Evolutionary conservation across 2,113 vertebrate species (phyloP), one percentile per base, ranked within the genome.

Genomic region (Paramormyrops kingsleyae): DNA sequence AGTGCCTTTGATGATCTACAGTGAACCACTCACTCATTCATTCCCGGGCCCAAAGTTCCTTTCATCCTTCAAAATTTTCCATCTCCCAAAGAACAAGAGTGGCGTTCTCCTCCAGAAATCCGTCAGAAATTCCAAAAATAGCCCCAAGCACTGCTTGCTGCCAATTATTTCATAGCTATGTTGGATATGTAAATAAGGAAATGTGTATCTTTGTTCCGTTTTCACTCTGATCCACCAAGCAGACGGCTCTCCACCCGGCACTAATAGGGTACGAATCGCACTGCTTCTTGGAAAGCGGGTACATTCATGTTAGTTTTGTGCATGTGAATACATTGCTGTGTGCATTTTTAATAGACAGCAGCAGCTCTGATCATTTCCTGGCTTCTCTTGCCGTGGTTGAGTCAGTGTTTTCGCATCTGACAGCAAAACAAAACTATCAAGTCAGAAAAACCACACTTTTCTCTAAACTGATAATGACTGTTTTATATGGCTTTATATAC

Each of bases 111-210:
- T 62, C 35, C 19, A 31, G 59, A 74, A 74, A 83, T 49, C 74
- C 31, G 5, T 49, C 77, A 83, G 47, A n/a, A 80, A 70, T 39
- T 83, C 52, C 89, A 21, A 89, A 89, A 89, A 89, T 89, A 84
- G 50, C 50, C 52, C 17, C 53, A 44, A 84, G 80, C 80, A 59
- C 31, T 44, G 39, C 52, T 59, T 89, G 52, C 77, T 47, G 77
- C 80, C 52, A 85, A 89, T 89, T 53, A 85, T 89, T 56, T 47
- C 21, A 59, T 85, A 84, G 50, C 89, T 84, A 31, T 62, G 88
- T 59, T 89, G 77, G 80, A 89, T 83, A 89, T 56, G 88, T 80
- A 89, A 53, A 83, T 53, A 89, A 52, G 27, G 89, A 70, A 74
- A 74, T 88, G 42, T 47, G 52, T 31, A 52, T 66, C 89, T 35